Base-by-base conservation (phyloP, 1,140 invertebrate species). In the Solen grandis region DNA sequence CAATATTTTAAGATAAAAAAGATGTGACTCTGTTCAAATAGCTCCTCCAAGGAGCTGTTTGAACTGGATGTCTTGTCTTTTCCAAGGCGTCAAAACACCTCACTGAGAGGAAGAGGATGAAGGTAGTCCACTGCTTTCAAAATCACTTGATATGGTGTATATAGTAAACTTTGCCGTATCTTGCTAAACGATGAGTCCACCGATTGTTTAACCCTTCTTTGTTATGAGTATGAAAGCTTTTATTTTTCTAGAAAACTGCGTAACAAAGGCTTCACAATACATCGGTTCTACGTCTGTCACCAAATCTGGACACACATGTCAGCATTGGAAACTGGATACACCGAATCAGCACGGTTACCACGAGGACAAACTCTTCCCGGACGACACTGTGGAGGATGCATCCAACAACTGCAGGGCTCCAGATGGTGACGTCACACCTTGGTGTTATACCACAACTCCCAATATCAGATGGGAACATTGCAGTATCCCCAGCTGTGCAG, bases 371-470 rank as follows among this genome's bases (percentile, higher is more conserved):
- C 8, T 46, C 8, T 72, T 72, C 59, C 77, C 77, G 1, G 77
- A 80, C 25, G 68, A 50, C 10, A 52, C 33, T 13, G 29, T 72
- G 5, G 0, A n/a, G 19, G 77, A 50, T 38, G 66, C 68, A 10
- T 50, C 19, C 13, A 81, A 81, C 36, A 66, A 74, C 41, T 81
- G 79, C 22, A 33, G 79, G n/a, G 52, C 72, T 41, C 79, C 79
- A 4, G 59, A 29, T 16, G 25, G 27, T 16, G 55, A 66, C 29
- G 54, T 10, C 19, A 50, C 35, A 5, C 70, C 50, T 1, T 81
- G 69, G 69, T 81, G 79, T 46, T 81, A 41, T 70, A 81, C 79
- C 5, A 74, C 60, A 19, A 68, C 73, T 50, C 69, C 69, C 4
- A 19, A 63, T 19, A 52, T 54, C 16, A 25, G 57, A 10, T 66